A percentile compares a stretch with the other conserved stretches of the same genome.
phyloP scores from a whole-genome alignment of 2,113 vertebrate genomes.

The Brachypteracias leptosomus region DNA sequence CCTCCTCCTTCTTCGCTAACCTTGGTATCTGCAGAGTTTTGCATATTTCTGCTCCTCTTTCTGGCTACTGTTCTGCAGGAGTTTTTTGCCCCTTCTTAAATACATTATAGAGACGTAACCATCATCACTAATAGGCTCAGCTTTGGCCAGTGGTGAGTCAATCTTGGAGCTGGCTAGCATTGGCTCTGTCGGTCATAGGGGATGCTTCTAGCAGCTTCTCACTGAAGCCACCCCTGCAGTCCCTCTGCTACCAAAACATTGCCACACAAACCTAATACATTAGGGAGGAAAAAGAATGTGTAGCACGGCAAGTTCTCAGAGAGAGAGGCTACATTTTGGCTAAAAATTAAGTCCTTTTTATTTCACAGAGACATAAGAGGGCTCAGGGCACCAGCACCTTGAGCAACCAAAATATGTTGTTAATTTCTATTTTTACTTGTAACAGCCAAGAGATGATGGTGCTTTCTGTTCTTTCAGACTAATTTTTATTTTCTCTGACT shows the following conservation, averaged over 20 bases:
- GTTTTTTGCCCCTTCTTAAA: too few species aligned
- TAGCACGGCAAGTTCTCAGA: neutral
- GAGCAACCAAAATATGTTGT: neutral
- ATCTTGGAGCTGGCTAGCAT: neutral
- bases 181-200: accelerated
- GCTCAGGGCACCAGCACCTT: neutral
- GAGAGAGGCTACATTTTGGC: neutral
- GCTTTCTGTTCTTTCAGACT: neutral
- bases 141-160: accelerated
- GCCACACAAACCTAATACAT: accelerated
- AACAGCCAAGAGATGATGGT: neutral
- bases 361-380: neutral
- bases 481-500: neutral
- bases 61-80: too few species aligned
- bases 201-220: neutral
- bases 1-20: too few species aligned
- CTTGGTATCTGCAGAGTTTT: too few species aligned
- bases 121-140: too few species aligned
- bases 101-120: too few species aligned
- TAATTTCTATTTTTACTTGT: neutral
- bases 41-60: too few species aligned
- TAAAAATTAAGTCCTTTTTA: neutral
- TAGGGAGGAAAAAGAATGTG: neutral
- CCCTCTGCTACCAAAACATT: neutral
- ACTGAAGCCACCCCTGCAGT: neutral